These are phyloP conservation scores for Casuarius casuarius DNA, from an alignment of 2,113 vertebrate genomes.

Conservation along the genomic window DNA sequence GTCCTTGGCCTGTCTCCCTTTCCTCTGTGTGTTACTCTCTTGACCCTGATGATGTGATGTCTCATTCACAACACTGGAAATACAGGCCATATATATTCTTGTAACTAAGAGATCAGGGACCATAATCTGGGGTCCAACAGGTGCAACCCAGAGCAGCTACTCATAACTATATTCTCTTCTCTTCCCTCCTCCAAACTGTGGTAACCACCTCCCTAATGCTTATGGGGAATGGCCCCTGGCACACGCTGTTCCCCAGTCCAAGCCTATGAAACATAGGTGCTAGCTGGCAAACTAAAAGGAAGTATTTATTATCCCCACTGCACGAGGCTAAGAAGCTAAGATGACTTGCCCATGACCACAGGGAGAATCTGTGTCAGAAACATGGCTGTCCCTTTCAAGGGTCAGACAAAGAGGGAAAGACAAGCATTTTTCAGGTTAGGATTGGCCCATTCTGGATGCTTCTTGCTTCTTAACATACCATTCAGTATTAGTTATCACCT, in stretches of 20 bases:
- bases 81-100: not conserved
- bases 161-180: not conserved
- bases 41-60: conserved; percentile 64
- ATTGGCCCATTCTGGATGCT: not conserved
- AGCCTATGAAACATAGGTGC: not conserved
- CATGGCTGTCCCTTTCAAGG: not conserved
- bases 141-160: not conserved
- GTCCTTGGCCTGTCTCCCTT: conserved; percentile 51
- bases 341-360: not conserved
- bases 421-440: not conserved
- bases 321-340: not conserved
- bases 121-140: not conserved
- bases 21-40: conserved; percentile 35
- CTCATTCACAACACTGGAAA: conserved; percentile 58
- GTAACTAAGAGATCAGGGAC: not conserved
- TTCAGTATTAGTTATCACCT: conserved; percentile 5
- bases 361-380: not conserved
- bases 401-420: not conserved
- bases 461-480: not conserved
- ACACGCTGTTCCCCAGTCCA: not conserved
- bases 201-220: not conserved
- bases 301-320: not conserved
- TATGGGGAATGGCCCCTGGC: not conserved
- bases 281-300: not conserved
- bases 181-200: not conserved